These are phyloP conservation scores for Sphyrna mokarran DNA, from an alignment of 2,113 vertebrate genomes.

Conservation along the genomic window DNA sequence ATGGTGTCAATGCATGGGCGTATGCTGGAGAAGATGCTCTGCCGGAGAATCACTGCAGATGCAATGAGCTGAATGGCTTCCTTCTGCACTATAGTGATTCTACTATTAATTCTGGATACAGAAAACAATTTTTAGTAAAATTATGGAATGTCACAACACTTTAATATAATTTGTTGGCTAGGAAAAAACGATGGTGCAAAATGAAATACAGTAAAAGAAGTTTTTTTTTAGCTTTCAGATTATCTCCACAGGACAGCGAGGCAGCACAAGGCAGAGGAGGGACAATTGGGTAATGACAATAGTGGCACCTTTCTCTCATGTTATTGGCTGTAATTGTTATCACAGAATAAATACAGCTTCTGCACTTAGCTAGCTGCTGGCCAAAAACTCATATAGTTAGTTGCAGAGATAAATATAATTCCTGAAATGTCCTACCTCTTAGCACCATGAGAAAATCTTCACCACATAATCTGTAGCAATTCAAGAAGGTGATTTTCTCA, in stretches of 20 bases:
- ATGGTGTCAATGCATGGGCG: too few species aligned
- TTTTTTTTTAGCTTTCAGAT: neutral
- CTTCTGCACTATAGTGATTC: too few species aligned
- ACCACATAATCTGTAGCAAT: neutral
- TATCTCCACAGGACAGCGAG: too few species aligned
- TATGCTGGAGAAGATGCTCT: too few species aligned
- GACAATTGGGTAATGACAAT: neutral
- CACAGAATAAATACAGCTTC: neutral
- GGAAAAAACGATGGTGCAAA: neutral
- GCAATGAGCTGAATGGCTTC: too few species aligned
- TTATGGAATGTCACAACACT: neutral
- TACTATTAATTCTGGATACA: neutral
- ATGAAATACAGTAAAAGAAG: neutral
- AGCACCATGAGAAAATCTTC: neutral
- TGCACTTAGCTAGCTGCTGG: neutral
- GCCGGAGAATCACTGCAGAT: too few species aligned
- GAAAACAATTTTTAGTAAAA: neutral
- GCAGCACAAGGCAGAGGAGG: neutral
- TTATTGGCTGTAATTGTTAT: neutral
- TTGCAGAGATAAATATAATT: neutral
- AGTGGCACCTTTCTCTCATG: too few species aligned
- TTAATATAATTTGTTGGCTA: neutral
- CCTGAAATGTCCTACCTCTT: neutral
- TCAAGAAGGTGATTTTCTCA: neutral
- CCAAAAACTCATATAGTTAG: neutral